Evolutionary conservation across 2,113 vertebrate species (phyloP), one percentile per base, ranked within the genome.

Genomic region (Meriones unguiculatus): DNA sequence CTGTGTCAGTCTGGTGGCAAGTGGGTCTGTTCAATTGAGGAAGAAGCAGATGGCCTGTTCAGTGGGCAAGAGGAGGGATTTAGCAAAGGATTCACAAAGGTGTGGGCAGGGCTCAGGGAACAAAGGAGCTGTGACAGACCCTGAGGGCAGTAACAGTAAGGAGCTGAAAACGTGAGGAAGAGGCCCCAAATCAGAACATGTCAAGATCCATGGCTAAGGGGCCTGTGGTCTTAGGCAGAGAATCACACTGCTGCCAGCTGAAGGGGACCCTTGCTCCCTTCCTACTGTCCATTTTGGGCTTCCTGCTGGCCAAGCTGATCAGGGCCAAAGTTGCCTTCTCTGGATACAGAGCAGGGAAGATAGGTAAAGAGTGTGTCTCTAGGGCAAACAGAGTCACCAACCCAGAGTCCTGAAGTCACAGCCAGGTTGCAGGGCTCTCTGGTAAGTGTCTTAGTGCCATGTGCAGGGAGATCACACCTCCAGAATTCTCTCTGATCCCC

Each of bases 1-100:
- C 20, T 75, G 54, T 99, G 98, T 12, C 98, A 97, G 65, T 98
- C 50, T 97, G n/a, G 72, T 46, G 30, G 64, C 35, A 2, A 7
- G 62, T 76, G 24, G 52, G 24, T 91, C 50, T 32, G 24, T 70
- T 59, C 52, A 81, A n/a, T n/a, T n/a, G n/a, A 86, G 92, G 8
- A 76, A 73, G 85, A 94, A 77, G 59, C 0, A 89, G 57, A 41
- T 7, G 20, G 59, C 30, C 20, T 8, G 13, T n/a, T 8, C 38
- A 52, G 4, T 13, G n/a, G 62, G 57, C 28, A 85, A 35, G 1
- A n/a, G 54, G 35, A 69, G 15, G 86, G 41, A 46, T 62, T 87
- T 73, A 57, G 38, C 73, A 22, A 90, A 41, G 15, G 25, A 20
- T 38, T 82, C 76, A 80, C 65, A 76, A 20, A 88, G 7, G 11